Evolutionary conservation across 2,797 vertebrate genomes (phyloP).

Genomic region (Arrhamphus sclerolepis): DNA sequence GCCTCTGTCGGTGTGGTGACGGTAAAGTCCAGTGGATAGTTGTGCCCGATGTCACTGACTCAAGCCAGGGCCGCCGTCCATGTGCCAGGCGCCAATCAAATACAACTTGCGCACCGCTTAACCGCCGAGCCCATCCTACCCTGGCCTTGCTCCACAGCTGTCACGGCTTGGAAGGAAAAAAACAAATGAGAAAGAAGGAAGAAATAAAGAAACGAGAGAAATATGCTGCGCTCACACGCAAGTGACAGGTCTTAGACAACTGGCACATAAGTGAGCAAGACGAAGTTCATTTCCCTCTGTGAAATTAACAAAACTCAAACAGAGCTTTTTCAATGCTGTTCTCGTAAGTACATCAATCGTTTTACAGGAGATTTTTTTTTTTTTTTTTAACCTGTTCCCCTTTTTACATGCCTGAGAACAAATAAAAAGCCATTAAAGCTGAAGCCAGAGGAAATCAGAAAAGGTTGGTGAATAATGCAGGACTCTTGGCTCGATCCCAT

Average conservation of each 20-base stretch:
- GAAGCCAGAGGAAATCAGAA: slow-evolving; percentile 63
- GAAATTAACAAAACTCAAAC: no score
- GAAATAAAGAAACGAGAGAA: no score
- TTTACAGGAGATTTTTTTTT: slow-evolving; percentile 42
- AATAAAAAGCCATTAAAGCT: slow-evolving; percentile 53
- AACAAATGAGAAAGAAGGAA: no score
- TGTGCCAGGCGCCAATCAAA: slow-evolving; percentile 15
- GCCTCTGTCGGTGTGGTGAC: no score
- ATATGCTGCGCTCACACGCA: no score
- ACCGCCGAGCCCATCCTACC: no score
- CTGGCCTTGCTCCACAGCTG: slow-evolving; percentile 33
- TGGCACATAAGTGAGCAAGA: no score
- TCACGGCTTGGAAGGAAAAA: slow-evolving; percentile 29
- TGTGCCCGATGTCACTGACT: slow-evolving; percentile 57
- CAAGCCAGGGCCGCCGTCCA: slow-evolving; percentile 46
- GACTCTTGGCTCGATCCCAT: slow-evolving; percentile 18
- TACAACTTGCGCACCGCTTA: no score
- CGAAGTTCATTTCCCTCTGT: no score
- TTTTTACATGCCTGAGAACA: slow-evolving; percentile 33
- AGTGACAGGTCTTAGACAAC: no score
- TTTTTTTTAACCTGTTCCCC: neutral
- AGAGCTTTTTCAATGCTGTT: slow-evolving; percentile 51
- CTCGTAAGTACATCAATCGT: slow-evolving; percentile 55
- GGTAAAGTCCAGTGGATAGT: slow-evolving; percentile 28
- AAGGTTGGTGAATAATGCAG: slow-evolving; percentile 35